Base-by-base conservation (phyloP, 2,888 invertebrate species). In the Lasioglossum pauxillum region DNA sequence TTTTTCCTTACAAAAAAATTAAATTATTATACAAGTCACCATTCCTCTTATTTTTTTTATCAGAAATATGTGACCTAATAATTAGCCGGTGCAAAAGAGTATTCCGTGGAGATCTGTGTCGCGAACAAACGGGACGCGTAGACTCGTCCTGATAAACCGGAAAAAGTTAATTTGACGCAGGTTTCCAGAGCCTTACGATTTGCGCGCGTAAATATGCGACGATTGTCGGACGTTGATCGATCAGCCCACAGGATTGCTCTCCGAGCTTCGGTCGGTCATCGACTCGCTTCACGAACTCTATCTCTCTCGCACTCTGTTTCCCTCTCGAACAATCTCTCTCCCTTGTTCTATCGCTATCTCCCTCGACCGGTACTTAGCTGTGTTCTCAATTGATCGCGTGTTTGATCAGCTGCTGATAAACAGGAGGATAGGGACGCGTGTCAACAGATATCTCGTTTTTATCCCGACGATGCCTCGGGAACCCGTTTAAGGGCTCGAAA, bases 341-440 rank as follows among this genome's bases (percentile, higher is more conserved):
- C 16, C 35, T 19, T 31, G 31, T 31, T 67, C 67, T 19, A 14
- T 31, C 31, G 5, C 27, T 14, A 5, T 27, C 27, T 60, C 27
- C 27, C 60, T 75, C 38, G 23, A 64, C 64, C 76, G 72, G 67
- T 81, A 82, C 85, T 84, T 76, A 67, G 41, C 49, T 31, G 38
- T 44, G 78, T 72, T 82, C 74, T 80, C 75, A 82, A 85, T 80
- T 78, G 60, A 75, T 88, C 72, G 78, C 31, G 57, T 80, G 71
- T 88, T 87, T 86, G 83, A 86, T 83, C 86, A 81, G 83, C 83
- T 80, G 78, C 71, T 53, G 74, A 71, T 80, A 79, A 76, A 82
- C 79, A 75, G 44, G 57, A 67, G 44, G 57, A 77, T 80, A 77
- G 67, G 44, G 49, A 75, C 27, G 53, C 75, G 71, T 64, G 71